phyloP scores from a whole-genome alignment of 2,113 vertebrate species.

The Neopipo cinnamomea region DNA sequence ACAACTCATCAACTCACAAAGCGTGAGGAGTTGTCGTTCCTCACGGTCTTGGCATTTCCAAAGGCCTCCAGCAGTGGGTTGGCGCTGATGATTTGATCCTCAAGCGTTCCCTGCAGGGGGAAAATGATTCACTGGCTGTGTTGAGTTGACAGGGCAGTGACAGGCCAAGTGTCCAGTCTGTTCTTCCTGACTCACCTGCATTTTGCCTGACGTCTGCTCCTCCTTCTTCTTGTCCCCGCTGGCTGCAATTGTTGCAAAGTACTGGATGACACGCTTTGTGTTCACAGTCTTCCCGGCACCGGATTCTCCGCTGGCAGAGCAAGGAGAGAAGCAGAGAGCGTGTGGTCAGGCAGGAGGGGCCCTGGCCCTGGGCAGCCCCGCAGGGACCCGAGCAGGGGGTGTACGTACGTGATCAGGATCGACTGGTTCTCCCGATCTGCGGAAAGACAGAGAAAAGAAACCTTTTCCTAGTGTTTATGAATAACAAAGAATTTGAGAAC shows the following conservation, averaged over 20 bases:
- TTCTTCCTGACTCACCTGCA: constrained; percentile 37
- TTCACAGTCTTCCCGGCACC: constrained; percentile 96
- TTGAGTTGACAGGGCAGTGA: background rate
- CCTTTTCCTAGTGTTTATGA: background rate
- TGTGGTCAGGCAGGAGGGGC: background rate
- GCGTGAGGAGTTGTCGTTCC: constrained; percentile 79
- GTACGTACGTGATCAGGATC: constrained; percentile 74
- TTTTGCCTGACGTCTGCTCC: constrained; percentile 50
- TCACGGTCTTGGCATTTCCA: constrained; percentile 79
- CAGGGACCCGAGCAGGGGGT: background rate
- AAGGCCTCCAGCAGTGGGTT: constrained; percentile 77
- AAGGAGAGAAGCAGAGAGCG: background rate
- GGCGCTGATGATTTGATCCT: constrained; percentile 75
- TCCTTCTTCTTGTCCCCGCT: constrained; percentile 72
- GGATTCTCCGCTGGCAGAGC: constrained; percentile 77
- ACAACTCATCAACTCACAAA: constrained; percentile 68
- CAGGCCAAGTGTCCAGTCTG: accelerated
- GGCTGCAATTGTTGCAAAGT: constrained; percentile 93
- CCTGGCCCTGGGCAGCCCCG: background rate
- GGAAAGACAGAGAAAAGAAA: background rate
- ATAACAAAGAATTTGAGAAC: background rate
- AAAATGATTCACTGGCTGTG: background rate
- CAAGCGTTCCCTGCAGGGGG: background rate
- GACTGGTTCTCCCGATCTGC: constrained; percentile 75
- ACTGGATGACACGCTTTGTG: constrained; percentile 94